Percentiles rank a stretch among this genome's conserved stretches.
Conservation (phyloP, 2,888 invertebrate species). For the Exocentrus adspersus region DNA sequence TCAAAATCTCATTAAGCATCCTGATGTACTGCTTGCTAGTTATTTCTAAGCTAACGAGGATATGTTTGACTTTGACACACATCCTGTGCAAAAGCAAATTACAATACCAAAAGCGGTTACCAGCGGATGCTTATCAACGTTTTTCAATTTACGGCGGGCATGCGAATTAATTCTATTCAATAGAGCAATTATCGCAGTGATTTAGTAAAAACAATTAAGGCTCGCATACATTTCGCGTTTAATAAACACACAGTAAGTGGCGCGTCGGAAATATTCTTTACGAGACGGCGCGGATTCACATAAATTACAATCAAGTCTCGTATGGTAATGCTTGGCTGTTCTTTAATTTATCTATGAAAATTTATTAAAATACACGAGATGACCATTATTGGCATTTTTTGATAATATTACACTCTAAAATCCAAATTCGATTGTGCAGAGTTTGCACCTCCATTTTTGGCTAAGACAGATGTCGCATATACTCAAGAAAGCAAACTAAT, state of each 20-base stretch:
- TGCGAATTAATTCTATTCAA: neutral
- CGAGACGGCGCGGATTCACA: constrained; percentile 4
- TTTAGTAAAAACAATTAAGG: constrained; percentile 10
- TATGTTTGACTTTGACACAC: too few species aligned
- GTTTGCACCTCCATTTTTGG: too few species aligned
- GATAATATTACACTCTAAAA: too few species aligned
- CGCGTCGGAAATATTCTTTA: constrained; percentile 11
- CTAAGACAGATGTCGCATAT: too few species aligned
- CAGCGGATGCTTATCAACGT: neutral
- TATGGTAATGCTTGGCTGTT: constrained; percentile 2
- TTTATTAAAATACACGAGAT: too few species aligned
- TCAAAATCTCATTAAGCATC: too few species aligned
- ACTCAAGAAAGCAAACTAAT: too few species aligned
- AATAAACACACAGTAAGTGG: constrained; percentile 13
- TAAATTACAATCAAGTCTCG: constrained; percentile 16
- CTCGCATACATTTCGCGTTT: constrained; percentile 6
- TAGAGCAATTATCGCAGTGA: constrained; percentile 7
- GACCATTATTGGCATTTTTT: too few species aligned
- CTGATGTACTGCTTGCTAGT: too few species aligned
- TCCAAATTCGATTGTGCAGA: too few species aligned
- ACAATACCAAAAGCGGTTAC: neutral
- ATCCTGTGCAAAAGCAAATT: neutral
- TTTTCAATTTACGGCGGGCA: neutral
- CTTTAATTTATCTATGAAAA: constrained; percentile 7
- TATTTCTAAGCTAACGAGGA: too few species aligned